A percentile compares a stretch with the other conserved stretches of the same genome.
Conservation (phyloP, 2,888 invertebrate species). For the Nymphalis c-album region DNA sequence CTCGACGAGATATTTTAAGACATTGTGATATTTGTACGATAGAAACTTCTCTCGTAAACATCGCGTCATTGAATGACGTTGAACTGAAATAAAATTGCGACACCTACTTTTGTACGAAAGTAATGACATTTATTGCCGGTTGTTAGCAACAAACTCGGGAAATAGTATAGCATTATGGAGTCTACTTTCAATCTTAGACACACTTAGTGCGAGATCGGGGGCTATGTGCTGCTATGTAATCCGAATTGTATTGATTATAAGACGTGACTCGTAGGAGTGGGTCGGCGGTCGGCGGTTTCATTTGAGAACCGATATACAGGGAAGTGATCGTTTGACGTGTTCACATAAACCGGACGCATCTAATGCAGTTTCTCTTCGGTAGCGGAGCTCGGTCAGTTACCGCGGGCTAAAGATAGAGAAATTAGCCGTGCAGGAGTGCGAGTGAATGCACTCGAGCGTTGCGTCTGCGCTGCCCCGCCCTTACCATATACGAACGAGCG, state of each 20-base stretch:
- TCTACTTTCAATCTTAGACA: conserved; percentile 53
- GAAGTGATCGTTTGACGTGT: conserved; percentile 52
- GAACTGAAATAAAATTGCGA: conserved; percentile 49
- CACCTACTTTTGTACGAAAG: conserved; percentile 60
- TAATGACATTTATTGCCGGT: conserved; percentile 54
- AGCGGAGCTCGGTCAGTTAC: conserved; percentile 74
- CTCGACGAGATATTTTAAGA: conserved; percentile 9
- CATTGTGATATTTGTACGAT: conserved; percentile 25
- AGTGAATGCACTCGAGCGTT: conserved; percentile 67
- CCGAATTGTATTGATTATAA: conserved; percentile 37
- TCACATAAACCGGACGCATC: conserved; percentile 73
- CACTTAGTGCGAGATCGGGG: conserved; percentile 35
- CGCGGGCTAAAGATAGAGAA: conserved; percentile 80
- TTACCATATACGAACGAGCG: conserved; percentile 69
- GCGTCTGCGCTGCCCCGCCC: conserved; percentile 54
- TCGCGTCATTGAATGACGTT: conserved; percentile 6
- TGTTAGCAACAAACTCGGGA: conserved; percentile 47
- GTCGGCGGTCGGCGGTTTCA: conserved; percentile 15
- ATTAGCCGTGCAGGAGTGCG: conserved; percentile 71
- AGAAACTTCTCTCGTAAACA: conserved; percentile 29
- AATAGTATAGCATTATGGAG: conserved; percentile 49
- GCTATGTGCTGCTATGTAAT: conserved; percentile 20
- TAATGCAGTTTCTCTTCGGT: conserved; percentile 77
- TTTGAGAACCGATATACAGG: conserved; percentile 21
- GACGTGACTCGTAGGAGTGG: conserved; percentile 27